Evolutionary conservation across 1,140 invertebrate species (phyloP).

Genomic region (Sycobia sp.): DNA sequence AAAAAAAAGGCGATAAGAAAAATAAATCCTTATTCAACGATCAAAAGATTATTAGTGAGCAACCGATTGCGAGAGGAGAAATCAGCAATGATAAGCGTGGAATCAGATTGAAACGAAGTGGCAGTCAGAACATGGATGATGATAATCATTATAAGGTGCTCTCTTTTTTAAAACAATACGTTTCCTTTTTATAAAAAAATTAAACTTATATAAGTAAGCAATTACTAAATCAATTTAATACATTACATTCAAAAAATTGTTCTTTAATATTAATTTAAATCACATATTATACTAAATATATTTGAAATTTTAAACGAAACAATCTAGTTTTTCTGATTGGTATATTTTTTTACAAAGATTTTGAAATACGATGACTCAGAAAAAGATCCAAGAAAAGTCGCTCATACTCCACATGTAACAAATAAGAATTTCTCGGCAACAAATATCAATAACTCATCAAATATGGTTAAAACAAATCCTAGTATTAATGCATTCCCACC

Average conservation of each 20-base stretch:
- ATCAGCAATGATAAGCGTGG: slow-evolving; percentile 12
- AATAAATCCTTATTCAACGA: slow-evolving; percentile 51
- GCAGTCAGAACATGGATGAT: slow-evolving; percentile 45
- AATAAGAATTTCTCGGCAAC: slow-evolving; percentile 20
- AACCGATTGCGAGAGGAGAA: slow-evolving; percentile 20
- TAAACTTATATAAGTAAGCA: too few species aligned
- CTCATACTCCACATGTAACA: neutral
- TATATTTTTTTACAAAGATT: slow-evolving; percentile 37
- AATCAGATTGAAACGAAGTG: slow-evolving; percentile 47
- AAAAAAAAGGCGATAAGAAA: slow-evolving; percentile 58
- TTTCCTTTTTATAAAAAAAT: too few species aligned
- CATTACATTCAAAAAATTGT: too few species aligned
- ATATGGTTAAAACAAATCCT: neutral
- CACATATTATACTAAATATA: too few species aligned
- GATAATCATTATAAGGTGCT: slow-evolving; percentile 45
- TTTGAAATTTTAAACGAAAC: too few species aligned
- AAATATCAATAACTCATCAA: neutral
- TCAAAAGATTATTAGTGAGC: slow-evolving; percentile 37
- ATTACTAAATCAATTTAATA: too few species aligned
- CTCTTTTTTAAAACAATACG: too few species aligned
- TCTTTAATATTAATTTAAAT: too few species aligned
- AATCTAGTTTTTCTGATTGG: too few species aligned
- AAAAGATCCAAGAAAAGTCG: slow-evolving; percentile 20
- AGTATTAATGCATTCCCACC: slow-evolving; percentile 61
- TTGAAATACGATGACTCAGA: slow-evolving; percentile 41